Conservation (phyloP, 1,140 invertebrate genomes). For the Ridgeia piscesae region DNA sequence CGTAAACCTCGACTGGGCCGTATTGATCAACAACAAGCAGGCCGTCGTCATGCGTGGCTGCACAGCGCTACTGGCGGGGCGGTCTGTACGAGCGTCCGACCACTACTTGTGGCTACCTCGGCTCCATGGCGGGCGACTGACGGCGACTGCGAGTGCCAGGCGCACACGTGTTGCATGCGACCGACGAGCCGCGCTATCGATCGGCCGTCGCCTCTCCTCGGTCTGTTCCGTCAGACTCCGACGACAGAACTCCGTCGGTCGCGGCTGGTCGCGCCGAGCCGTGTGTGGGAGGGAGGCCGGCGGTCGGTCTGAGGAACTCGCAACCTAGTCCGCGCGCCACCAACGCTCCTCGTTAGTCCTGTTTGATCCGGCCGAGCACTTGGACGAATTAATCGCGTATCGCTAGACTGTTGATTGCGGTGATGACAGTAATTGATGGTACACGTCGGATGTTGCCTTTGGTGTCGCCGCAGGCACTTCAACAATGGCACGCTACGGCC, state of each 20-base stretch:
- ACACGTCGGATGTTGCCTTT: neutral
- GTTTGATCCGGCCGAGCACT: neutral
- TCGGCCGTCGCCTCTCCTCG: neutral
- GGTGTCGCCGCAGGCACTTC: neutral
- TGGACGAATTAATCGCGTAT: neutral
- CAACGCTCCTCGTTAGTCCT: neutral
- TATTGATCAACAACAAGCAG: neutral
- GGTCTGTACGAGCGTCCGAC: neutral
- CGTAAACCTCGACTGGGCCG: neutral
- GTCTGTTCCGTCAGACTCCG: too few species aligned
- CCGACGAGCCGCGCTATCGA: neutral
- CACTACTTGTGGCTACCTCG: constrained; percentile 3
- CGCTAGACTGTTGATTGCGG: neutral
- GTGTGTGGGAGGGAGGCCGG: neutral
- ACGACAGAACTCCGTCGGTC: neutral
- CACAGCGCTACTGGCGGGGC: neutral
- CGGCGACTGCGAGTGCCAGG: neutral
- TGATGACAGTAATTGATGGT: neutral
- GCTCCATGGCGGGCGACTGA: neutral
- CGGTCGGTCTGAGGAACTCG: too few species aligned
- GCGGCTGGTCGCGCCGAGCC: neutral
- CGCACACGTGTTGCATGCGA: neutral
- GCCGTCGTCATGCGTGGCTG: neutral
- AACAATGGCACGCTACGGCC: neutral
- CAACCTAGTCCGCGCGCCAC: neutral